phyloP scores from a whole-genome alignment of 2,888 invertebrate genomes.

The Zootermopsis nevadensis region DNA sequence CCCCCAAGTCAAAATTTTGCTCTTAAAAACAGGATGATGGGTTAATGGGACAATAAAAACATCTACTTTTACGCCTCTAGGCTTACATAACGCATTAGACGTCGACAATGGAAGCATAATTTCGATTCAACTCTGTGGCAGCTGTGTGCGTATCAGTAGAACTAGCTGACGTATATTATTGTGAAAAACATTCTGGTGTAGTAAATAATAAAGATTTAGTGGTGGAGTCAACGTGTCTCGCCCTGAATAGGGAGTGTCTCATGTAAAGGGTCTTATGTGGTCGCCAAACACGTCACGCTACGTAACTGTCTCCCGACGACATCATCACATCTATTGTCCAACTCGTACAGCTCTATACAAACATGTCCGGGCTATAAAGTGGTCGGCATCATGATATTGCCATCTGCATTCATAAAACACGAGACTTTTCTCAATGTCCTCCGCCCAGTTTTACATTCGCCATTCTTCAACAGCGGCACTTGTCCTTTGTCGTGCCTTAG shows the following conservation, averaged over 20 bases:
- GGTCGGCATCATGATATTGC: constrained; percentile 24
- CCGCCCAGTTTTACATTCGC: constrained; percentile 41
- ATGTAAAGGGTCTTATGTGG: background rate
- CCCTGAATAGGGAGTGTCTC: background rate
- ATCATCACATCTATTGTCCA: constrained; percentile 35
- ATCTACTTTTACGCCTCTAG: too few species aligned
- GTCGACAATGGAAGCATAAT: too few species aligned
- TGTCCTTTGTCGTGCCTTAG: constrained; percentile 37
- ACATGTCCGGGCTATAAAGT: constrained; percentile 30
- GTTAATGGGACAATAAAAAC: too few species aligned
- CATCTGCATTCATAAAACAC: constrained; percentile 35
- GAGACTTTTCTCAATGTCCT: background rate
- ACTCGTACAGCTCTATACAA: constrained; percentile 9
- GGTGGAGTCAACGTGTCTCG: background rate
- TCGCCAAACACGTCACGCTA: constrained; percentile 19
- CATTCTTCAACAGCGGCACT: constrained; percentile 36
- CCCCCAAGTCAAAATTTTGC: too few species aligned
- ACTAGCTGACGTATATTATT: too few species aligned
- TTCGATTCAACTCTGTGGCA: too few species aligned
- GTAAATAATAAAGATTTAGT: background rate
- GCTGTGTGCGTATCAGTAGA: too few species aligned
- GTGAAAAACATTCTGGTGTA: background rate
- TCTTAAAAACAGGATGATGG: too few species aligned
- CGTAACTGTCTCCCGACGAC: background rate
- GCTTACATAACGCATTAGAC: too few species aligned